Evolutionary conservation across 2,888 invertebrate genomes (phyloP).

Genomic region (Andrena trimmerana): DNA sequence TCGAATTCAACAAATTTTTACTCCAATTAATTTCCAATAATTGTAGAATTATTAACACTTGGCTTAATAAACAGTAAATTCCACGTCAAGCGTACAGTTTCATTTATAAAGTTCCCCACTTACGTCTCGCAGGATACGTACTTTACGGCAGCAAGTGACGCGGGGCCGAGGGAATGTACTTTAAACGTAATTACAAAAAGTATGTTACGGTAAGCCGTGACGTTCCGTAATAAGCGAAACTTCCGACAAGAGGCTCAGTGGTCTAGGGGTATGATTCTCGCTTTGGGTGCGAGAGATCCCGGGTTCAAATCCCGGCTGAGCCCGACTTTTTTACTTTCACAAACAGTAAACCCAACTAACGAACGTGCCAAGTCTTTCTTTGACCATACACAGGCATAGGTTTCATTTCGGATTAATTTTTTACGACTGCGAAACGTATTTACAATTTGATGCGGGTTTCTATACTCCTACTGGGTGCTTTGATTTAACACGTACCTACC

Average conservation of each 20-base stretch:
- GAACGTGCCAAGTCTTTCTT: no score
- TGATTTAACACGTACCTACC: no score
- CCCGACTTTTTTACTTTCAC: conserved; percentile 74
- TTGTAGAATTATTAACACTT: neutral
- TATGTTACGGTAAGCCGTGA: neutral
- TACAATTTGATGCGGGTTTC: no score
- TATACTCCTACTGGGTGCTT: no score
- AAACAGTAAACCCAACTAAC: neutral
- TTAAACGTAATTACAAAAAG: conserved; percentile 2
- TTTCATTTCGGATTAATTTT: neutral
- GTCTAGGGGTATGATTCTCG: conserved; percentile 91
- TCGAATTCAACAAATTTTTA: neutral
- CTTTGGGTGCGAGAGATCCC: conserved; percentile 91
- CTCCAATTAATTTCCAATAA: neutral
- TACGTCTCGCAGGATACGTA: no score
- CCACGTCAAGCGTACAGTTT: neutral
- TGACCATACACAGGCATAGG: neutral
- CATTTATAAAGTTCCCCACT: neutral
- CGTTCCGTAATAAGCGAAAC: neutral
- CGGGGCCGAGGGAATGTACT: neutral
- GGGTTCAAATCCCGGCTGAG: conserved; percentile 85
- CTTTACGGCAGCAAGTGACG: rapidly evolving
- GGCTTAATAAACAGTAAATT: neutral
- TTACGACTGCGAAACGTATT: no score
- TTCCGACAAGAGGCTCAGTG: conserved; percentile 81